These are phyloP conservation scores for Drosophila robusta DNA, from an alignment of 2,888 invertebrate genomes.

Conservation along the genomic window DNA sequence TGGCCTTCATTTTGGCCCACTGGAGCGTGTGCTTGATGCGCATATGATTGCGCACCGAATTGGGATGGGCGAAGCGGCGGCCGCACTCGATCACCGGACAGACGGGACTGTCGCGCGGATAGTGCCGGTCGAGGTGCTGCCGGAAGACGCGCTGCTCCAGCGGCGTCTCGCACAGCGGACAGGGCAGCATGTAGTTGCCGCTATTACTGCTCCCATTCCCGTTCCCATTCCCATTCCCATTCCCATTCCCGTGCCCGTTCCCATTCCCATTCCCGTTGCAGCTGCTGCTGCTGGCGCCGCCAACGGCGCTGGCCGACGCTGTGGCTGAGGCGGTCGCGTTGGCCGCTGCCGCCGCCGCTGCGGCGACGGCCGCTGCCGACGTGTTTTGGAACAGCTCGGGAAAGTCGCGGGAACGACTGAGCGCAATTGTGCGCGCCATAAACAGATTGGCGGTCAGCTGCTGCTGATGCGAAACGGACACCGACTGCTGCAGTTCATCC, in stretches of 20 bases:
- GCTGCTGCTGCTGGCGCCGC: constrained; percentile 36
- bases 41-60: constrained; percentile 95
- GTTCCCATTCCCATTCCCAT: too few relatives aligned
- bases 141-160: constrained; percentile 89
- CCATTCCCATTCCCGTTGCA: too few relatives aligned
- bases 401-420: constrained; percentile 83
- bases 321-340: constrained; percentile 71
- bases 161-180: constrained; percentile 90
- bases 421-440: constrained; percentile 83
- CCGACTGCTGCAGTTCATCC: constrained; percentile 82
- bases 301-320: constrained; percentile 71
- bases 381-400: constrained; percentile 84
- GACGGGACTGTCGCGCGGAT: constrained; percentile 93
- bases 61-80: constrained; percentile 92
- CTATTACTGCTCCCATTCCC: constrained; percentile 1
- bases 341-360: constrained; percentile 81
- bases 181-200: constrained; percentile 86
- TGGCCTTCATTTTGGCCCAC: constrained; percentile 93
- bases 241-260: too few relatives aligned
- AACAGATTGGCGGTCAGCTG: constrained; percentile 85
- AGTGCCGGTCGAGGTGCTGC: constrained; percentile 92
- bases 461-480: constrained; percentile 83
- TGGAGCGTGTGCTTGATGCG: constrained; percentile 92
- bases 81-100: constrained; percentile 92
- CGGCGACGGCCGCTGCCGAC: constrained; percentile 84